Percentiles rank a stretch among this genome's conserved stretches.
Conservation (phyloP, 1,140 invertebrate genomes). For the Condylostylus longicornis region DNA sequence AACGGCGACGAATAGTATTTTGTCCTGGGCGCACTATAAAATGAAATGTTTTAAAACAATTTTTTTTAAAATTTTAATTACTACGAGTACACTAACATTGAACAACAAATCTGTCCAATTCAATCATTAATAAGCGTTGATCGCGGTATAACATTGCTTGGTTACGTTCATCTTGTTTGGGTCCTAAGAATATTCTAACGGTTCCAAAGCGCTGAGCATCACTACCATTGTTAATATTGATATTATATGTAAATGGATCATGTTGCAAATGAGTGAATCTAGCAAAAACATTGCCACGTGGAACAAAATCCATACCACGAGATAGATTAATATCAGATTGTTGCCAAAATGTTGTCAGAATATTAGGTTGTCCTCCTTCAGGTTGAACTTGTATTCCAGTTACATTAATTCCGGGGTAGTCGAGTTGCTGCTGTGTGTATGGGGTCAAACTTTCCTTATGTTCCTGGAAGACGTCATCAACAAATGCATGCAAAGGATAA, state of each 20-base stretch:
- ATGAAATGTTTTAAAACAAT: neutral
- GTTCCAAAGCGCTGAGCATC: conserved; percentile 14
- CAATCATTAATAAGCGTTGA: conserved; percentile 55
- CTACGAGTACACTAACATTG: conserved; percentile 36
- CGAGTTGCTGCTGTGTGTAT: conserved; percentile 32
- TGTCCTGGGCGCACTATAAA: conserved; percentile 44
- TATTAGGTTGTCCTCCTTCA: conserved; percentile 31
- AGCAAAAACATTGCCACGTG: conserved; percentile 33
- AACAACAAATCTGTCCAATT: conserved; percentile 59
- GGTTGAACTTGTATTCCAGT: neutral
- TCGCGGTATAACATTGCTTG: conserved; percentile 44
- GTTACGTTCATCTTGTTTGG: conserved; percentile 35
- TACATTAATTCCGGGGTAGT: neutral
- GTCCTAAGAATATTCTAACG: conserved; percentile 34
- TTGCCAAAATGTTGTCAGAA: conserved; percentile 33
- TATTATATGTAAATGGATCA: conserved; percentile 30
- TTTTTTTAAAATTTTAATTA: neutral
- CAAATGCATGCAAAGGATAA: conserved; percentile 60
- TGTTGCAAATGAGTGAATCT: conserved; percentile 34
- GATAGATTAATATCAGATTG: conserved; percentile 37
- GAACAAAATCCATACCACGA: conserved; percentile 37
- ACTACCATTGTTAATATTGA: conserved; percentile 10
- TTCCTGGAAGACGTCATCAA: conserved; percentile 57
- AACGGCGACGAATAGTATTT: conserved; percentile 45
- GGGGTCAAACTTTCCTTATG: conserved; percentile 48